Conservation (phyloP, 2,888 invertebrate genomes). For the Crocallis elinguaria region DNA sequence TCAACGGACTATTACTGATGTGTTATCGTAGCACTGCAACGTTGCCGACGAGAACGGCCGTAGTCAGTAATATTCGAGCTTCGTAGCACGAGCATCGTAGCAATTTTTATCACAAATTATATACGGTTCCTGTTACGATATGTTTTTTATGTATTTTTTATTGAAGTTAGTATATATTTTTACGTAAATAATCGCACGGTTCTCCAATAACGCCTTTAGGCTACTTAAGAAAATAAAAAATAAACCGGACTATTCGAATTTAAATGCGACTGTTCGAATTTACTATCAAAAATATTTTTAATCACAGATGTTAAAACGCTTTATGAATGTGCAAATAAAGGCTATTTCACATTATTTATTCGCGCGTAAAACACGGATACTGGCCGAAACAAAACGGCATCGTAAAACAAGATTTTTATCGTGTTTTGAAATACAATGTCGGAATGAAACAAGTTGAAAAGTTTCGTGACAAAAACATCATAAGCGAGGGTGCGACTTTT, state of each 20-base stretch:
- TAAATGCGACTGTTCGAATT: conserved; percentile 13
- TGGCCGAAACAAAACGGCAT: conserved; percentile 33
- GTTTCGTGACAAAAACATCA: conserved; percentile 36
- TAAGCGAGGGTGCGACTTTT: conserved; percentile 30
- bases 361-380: conserved; percentile 30
- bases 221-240: neutral
- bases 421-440: conserved; percentile 37
- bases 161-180: no score
- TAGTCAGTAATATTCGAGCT: no score
- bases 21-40: no score
- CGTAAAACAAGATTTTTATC: conserved; percentile 41
- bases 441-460: conserved; percentile 37
- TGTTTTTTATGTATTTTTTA: no score
- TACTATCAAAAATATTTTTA: conserved; percentile 28
- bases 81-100: no score
- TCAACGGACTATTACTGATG: no score
- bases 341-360: conserved; percentile 34
- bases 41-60: no score
- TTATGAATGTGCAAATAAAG: conserved; percentile 34
- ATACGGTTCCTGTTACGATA: no score
- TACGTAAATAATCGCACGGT: no score
- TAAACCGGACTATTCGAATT: neutral
- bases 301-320: conserved; percentile 31
- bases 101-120: no score
- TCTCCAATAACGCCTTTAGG: neutral